Conservation (phyloP, 2,888 invertebrate genomes). For the Tetropium fuscum region DNA sequence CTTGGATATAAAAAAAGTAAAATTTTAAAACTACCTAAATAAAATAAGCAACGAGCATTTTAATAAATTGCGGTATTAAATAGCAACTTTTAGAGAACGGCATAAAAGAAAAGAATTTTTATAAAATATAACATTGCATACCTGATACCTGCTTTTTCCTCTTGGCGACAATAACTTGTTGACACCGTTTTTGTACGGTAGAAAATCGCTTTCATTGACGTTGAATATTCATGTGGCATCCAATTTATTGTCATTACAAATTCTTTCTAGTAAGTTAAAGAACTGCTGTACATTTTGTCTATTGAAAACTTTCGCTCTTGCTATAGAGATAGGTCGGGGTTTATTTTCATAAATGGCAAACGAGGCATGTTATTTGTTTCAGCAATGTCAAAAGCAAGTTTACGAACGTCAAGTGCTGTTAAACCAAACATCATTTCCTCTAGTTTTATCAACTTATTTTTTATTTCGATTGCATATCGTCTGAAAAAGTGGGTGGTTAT, state of each 20-base stretch:
- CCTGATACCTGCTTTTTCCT: constrained; percentile 1
- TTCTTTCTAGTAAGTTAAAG: background rate
- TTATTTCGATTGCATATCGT: constrained; percentile 2
- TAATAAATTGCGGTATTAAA: background rate
- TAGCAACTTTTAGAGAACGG: background rate
- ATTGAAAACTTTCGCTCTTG: constrained; percentile 19
- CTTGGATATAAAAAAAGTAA: background rate
- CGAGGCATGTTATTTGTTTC: constrained; percentile 17
- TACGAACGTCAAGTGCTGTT: constrained; percentile 1
- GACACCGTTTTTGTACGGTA: constrained; percentile 22
- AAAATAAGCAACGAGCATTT: background rate
- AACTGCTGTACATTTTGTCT: constrained; percentile 9
- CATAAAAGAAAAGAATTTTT: background rate
- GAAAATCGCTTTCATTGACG: constrained; percentile 12
- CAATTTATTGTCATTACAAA: constrained; percentile 11
- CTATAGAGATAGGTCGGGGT: constrained; percentile 13
- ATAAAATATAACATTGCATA: background rate
- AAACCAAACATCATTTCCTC: constrained; percentile 20
- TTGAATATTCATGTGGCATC: constrained; percentile 10
- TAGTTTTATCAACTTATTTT: constrained; percentile 1
- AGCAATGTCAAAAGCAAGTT: constrained; percentile 18
- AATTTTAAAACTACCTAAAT: background rate
- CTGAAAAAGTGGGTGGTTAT: constrained; percentile 2
- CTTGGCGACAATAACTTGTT: constrained; percentile 6
- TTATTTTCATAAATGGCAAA: constrained; percentile 18